These are phyloP conservation scores for Belonocnema kinseyi DNA, from an alignment of 1,140 invertebrate species.

Conservation along the genomic window DNA sequence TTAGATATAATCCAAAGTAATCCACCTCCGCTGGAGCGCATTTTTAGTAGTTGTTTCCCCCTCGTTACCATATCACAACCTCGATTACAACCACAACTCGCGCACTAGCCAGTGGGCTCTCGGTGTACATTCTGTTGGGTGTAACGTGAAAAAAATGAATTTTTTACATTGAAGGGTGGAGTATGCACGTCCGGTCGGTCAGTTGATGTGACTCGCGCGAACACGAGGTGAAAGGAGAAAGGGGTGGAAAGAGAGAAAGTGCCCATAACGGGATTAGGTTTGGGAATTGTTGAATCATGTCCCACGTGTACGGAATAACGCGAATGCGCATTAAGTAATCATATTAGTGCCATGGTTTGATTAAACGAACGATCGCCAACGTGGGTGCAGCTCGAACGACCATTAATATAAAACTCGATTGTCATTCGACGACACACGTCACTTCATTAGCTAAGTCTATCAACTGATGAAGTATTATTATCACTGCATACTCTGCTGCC, in stretches of 20 bases:
- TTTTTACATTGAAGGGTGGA: conserved; percentile 21
- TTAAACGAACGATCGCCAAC: conserved; percentile 55
- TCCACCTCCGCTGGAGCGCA: no score
- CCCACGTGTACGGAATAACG: conserved; percentile 59
- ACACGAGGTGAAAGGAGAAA: conserved; percentile 45
- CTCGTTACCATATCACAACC: no score
- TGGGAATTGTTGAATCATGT: conserved; percentile 63
- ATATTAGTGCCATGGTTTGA: conserved; percentile 58
- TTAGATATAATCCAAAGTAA: no score
- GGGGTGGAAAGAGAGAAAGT: conserved; percentile 55
- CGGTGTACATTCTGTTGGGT: neutral
- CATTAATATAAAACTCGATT: conserved; percentile 48
- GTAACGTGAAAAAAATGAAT: neutral
- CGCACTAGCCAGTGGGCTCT: neutral
- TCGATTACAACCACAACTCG: no score
- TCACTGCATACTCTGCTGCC: neutral
- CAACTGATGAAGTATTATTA: conserved; percentile 16
- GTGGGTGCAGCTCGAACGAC: conserved; percentile 52
- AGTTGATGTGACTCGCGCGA: conserved; percentile 19
- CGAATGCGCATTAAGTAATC: conserved; percentile 61
- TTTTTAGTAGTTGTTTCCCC: no score
- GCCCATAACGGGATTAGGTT: conserved; percentile 61
- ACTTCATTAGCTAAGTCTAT: conserved; percentile 11
- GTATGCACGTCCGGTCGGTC: conserved; percentile 19
- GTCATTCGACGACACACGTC: conserved; percentile 46